phyloP scores from a whole-genome alignment of 2,888 invertebrate species.

The Prionchulus punctatus region DNA sequence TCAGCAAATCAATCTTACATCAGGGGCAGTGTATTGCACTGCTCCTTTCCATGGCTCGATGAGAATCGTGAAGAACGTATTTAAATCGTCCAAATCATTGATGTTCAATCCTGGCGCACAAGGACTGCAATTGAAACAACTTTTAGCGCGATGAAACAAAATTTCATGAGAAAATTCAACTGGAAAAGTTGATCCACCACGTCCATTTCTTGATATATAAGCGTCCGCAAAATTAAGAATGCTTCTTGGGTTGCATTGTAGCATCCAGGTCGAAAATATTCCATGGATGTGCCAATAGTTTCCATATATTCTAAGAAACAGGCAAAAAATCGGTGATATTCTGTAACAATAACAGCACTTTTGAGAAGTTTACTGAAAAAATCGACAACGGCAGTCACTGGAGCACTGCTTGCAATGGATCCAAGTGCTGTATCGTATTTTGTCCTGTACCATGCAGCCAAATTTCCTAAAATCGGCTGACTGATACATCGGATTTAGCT shows the following conservation, averaged over 20 bases:
- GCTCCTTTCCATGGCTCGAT: not conserved
- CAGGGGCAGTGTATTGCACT: not conserved
- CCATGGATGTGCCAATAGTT: conserved; percentile 11
- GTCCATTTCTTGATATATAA: not conserved
- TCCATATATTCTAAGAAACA: conserved; percentile 9
- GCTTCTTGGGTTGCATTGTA: not conserved
- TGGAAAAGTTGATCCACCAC: not conserved
- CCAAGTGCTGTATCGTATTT: conserved; percentile 67
- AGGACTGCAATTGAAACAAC: no score
- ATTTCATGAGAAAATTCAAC: no score
- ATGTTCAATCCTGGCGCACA: no score
- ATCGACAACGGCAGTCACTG: conserved; percentile 64
- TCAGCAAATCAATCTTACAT: no score
- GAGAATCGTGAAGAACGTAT: not conserved
- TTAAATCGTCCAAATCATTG: not conserved
- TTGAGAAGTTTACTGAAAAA: conserved; percentile 58
- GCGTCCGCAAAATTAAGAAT: not conserved
- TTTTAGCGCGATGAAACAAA: no score
- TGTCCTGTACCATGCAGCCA: conserved; percentile 69
- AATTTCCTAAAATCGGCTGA: no score
- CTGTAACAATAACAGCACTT: no score
- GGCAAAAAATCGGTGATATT: no score
- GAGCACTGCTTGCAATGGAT: conserved; percentile 74
- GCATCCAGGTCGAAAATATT: not conserved
- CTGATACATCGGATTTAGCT: no score